A percentile compares a stretch with the other conserved stretches of the same genome.
Conservation (phyloP, 2,888 invertebrate species). For the Dicyrtoma fusca region DNA sequence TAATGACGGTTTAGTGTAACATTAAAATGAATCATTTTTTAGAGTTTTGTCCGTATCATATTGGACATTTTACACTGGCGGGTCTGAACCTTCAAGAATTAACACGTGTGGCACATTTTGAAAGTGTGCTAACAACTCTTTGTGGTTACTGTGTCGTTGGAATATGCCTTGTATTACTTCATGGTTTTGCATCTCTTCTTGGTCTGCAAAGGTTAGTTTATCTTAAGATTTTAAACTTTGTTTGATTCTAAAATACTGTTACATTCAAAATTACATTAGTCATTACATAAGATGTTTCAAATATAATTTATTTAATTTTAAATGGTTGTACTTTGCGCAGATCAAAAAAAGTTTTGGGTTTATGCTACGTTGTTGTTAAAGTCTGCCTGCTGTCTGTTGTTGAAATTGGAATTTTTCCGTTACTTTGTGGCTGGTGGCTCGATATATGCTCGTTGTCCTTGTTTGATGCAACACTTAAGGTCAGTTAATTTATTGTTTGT, state of each 20-base stretch:
- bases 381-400: slow-evolving; percentile 94
- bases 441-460: slow-evolving; percentile 94
- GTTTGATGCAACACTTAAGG: slow-evolving; percentile 86
- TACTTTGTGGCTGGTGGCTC: slow-evolving; percentile 99
- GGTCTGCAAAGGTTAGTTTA: slow-evolving; percentile 67
- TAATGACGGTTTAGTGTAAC: background rate
- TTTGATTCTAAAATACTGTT: too few relatives aligned
- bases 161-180: slow-evolving; percentile 76
- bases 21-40: slow-evolving; percentile 49
- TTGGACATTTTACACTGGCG: slow-evolving; percentile 82
- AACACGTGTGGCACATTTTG: slow-evolving; percentile 80
- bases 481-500: slow-evolving; percentile 61
- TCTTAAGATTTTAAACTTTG: slow-evolving; percentile 7
- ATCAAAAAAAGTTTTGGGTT: slow-evolving; percentile 82
- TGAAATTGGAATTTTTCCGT: slow-evolving; percentile 94
- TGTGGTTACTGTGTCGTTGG: slow-evolving; percentile 94
- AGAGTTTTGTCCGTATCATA: slow-evolving; percentile 95
- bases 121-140: slow-evolving; percentile 87
- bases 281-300: background rate
- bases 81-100: slow-evolving; percentile 71
- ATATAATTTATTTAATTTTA: background rate
- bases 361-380: slow-evolving; percentile 86
- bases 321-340: slow-evolving; percentile 59
- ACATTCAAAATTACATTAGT: too few relatives aligned
- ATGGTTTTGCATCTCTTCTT: slow-evolving; percentile 79